Evolutionary conservation across 2,797 vertebrate species (phyloP).

Genomic region (Coranthus polyacanthus): DNA sequence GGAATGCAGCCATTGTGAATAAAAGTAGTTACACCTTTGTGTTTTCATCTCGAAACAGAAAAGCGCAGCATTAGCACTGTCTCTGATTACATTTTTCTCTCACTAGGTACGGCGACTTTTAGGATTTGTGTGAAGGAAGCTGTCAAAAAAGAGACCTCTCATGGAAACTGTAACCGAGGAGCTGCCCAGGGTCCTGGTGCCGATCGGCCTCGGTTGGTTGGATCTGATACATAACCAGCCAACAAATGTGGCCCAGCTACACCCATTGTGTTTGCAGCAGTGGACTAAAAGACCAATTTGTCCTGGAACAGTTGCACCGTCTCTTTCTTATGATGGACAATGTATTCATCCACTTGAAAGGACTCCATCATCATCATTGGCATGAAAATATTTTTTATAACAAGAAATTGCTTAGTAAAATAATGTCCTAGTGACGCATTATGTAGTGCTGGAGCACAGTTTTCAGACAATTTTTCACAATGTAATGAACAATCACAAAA

Average conservation of each 20-base stretch:
- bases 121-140: conserved; percentile 29
- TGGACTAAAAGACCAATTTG: conserved; percentile 13
- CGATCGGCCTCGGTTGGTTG: conserved; percentile 9
- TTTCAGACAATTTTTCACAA: conserved; percentile 4
- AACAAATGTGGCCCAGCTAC: background rate
- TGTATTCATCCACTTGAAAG: conserved; percentile 6
- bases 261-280: too few relatives aligned
- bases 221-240: background rate
- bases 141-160: background rate
- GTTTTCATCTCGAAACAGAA: too few relatives aligned
- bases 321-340: background rate
- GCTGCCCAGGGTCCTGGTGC: conserved; percentile 4
- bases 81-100: conserved; percentile 14
- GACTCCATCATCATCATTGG: conserved; percentile 7
- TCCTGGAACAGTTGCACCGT: background rate
- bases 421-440: background rate
- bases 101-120: conserved; percentile 76
- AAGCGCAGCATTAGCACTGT: too few relatives aligned
- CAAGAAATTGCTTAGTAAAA: background rate
- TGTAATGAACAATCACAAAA: conserved; percentile 22
- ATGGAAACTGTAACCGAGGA: background rate
- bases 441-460: background rate
- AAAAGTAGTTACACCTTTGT: too few relatives aligned
- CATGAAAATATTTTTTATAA: background rate
- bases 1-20: too few relatives aligned